phyloP scores from a whole-genome alignment of 2,797 vertebrate genomes.

The Peromyscus eremicus region DNA sequence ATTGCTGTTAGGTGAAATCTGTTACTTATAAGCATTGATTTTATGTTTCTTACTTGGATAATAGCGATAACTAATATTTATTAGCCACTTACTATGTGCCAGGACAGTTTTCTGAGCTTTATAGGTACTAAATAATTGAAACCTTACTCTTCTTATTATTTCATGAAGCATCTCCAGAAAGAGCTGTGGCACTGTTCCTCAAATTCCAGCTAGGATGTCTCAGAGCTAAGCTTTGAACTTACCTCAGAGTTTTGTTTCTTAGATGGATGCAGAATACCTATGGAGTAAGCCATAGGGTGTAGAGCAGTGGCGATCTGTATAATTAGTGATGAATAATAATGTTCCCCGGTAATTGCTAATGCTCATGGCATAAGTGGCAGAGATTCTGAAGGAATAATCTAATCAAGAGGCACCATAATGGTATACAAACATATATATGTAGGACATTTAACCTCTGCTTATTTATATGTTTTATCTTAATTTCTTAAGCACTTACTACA shows the following conservation, averaged over 20 bases:
- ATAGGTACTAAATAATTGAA: slow-evolving; percentile 75
- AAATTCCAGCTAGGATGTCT: neutral
- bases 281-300: neutral
- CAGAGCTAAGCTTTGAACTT: slow-evolving; percentile 36
- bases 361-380: slow-evolving; percentile 5
- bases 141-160: slow-evolving; percentile 49
- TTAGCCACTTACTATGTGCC: slow-evolving; percentile 64
- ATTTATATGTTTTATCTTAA: slow-evolving; percentile 62
- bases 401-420: slow-evolving; percentile 50
- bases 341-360: slow-evolving; percentile 48
- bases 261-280: neutral
- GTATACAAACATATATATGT: slow-evolving; percentile 56
- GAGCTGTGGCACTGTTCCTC: neutral
- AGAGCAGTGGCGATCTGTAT: neutral
- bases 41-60: slow-evolving; percentile 68
- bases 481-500: slow-evolving; percentile 38
- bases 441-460: slow-evolving; percentile 44
- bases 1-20: slow-evolving; percentile 66
- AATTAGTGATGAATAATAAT: slow-evolving; percentile 37
- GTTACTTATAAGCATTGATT: slow-evolving; percentile 68
- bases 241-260: neutral
- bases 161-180: slow-evolving; percentile 28
- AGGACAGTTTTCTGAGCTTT: slow-evolving; percentile 27
- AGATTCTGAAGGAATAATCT: slow-evolving; percentile 60
- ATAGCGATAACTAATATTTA: slow-evolving; percentile 76